Evolutionary conservation across 2,797 vertebrate genomes (phyloP), one percentile per base, ranked within the genome.

Genomic region (Melanotaenia nigrans): DNA sequence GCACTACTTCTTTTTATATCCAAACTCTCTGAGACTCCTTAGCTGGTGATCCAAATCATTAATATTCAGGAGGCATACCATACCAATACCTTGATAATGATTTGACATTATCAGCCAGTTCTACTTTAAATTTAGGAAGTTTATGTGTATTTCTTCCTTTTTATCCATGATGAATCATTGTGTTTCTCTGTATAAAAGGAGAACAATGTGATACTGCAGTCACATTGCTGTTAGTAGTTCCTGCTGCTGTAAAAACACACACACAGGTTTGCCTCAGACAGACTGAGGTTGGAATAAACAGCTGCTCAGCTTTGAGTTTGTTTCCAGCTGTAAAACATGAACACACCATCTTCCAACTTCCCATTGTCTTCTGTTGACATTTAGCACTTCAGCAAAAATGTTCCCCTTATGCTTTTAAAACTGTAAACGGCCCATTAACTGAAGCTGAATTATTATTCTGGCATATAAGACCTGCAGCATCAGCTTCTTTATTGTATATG

Each of bases 291-390:
- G 22, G 61, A 72, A 49, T 32, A 64, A 65, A 4, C 54, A 57
- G 61, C 20, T 42, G 13, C 33, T 65, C 33, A 0, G 30, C 30
- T 63, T 22, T 22, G 22, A 35, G 16, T 68, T 42, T 65, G 33
- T 24, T 66, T 64, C 36, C 45, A 38, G 61, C 42, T 68, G 42
- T 12, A 71, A 62, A 66, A 66, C 45, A 54, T 69, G 65, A 73
- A 73, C 65, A 72, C 9, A 14, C 20, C 7, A 3, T 28, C 24
- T 42, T 35, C 51, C 25, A 54, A 38, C 75, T 82, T 77, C 63
- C 79, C 60, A n/a, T 73, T 61, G 63, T 63, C 22, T 22, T 5
- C 7, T 30, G 30, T 10, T 67, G 65, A 61, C 57, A 65, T 67
- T 58, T 63, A 70, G 40, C 40, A 45, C 32, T 33, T 28, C 16